Evolutionary conservation across 2,888 invertebrate species (phyloP).

Genomic region (Andrena haemorrhoa): DNA sequence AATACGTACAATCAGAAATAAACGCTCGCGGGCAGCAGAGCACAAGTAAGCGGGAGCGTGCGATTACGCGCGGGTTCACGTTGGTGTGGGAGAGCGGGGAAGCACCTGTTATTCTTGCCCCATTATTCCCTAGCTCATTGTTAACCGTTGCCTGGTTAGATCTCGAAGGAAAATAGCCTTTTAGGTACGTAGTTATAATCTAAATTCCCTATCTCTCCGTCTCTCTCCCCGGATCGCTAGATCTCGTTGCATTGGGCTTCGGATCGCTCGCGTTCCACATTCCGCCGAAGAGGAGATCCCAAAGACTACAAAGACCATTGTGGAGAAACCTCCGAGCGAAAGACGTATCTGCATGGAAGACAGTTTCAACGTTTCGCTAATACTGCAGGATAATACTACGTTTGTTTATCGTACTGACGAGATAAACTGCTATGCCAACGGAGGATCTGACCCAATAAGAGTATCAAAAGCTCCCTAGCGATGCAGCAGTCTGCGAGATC

Average conservation of each 20-base stretch:
- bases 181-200: constrained; percentile 59
- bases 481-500: not conserved
- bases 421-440: not conserved
- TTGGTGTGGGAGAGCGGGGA: constrained; percentile 4
- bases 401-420: not conserved
- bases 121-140: constrained; percentile 61
- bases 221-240: constrained; percentile 56
- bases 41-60: not conserved
- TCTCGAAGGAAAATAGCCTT: constrained; percentile 66
- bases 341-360: constrained; percentile 16
- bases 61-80: not conserved
- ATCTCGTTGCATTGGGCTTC: constrained; percentile 14
- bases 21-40: not conserved
- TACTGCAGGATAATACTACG: not conserved
- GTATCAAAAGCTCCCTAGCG: too few relatives aligned
- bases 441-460: not conserved
- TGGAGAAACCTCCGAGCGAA: constrained; percentile 7
- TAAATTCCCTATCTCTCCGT: constrained; percentile 57
- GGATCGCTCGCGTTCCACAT: constrained; percentile 23
- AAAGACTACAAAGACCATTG: constrained; percentile 31
- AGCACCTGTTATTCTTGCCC: constrained; percentile 63
- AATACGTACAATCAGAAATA: constrained; percentile 17
- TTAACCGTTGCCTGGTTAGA: constrained; percentile 51
- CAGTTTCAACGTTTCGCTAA: constrained; percentile 14
- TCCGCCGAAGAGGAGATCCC: constrained; percentile 34